Evolutionary conservation across 2,888 invertebrate species (phyloP), one percentile per base, ranked within the genome.

Genomic region (Drosophila kambysellisi): DNA sequence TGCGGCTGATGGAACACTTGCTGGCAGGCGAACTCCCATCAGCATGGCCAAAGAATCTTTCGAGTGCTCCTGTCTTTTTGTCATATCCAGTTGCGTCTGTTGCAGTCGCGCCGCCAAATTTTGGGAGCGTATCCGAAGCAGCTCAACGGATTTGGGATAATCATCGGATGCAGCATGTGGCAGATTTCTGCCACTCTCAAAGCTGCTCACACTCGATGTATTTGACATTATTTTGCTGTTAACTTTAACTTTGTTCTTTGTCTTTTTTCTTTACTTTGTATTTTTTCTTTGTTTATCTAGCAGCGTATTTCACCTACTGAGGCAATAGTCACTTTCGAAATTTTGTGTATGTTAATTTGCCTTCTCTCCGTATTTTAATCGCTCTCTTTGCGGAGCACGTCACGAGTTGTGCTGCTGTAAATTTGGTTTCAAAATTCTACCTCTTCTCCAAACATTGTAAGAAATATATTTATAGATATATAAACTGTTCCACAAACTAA

Each of bases 181-280:
- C 37, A 51, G 41, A 51, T 58, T 67, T 30, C n/a, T 39, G 8
- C 8, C 8, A 32, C 30, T 60, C 29, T 75, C 71, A 39, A 62
- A 51, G 56, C 71, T 76, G 65, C 68, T 84, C 70, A 69, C 70
- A 78, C 75, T 76, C 59, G 79, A 81, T 51, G 78, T 68, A 56
- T 83, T 76, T 35, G 89, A 83, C 84, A 84, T 84, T 41, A 62
- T 82, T 66, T 25, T 68, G 63, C 35, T 63, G 46, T 69, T 69
- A 48, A 41, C 17, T 39, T 39, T 20, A 57, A 15, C 17, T n/a
- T n/a, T 41, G 12, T 41, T 15, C 29, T 25, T 29, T 15, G 15
- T 17, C 15, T n/a, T 12, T 39, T 12, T 56, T 25, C 29, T 17
- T 17, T 6, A 53, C 43, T n/a, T 20, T 17, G 52, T 60, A 46